Evolutionary conservation across 2,888 invertebrate species (phyloP).

Genomic region (Tromatobia lineatoria): DNA sequence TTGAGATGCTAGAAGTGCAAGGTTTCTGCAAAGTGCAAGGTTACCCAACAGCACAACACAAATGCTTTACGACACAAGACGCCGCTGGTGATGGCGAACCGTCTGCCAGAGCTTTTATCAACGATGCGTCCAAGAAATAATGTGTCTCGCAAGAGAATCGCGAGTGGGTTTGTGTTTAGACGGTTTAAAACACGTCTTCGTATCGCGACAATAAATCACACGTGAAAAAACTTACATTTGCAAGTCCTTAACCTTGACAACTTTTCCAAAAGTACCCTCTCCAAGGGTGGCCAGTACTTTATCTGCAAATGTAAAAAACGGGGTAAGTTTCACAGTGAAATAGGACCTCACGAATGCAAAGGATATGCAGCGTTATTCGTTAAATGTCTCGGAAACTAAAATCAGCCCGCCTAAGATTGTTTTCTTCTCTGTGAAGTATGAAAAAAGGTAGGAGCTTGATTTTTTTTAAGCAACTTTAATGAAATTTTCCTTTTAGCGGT

Average conservation of each 20-base stretch:
- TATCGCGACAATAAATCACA: constrained; percentile 33
- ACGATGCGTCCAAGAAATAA: constrained; percentile 51
- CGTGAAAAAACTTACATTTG: constrained; percentile 91
- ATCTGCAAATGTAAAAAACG: constrained; percentile 94
- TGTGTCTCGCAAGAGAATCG: constrained; percentile 36
- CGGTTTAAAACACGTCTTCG: background rate
- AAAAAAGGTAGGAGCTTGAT: background rate
- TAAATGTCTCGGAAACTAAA: background rate
- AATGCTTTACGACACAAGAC: constrained; percentile 44
- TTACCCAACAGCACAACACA: constrained; percentile 36
- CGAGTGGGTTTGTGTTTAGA: constrained; percentile 4
- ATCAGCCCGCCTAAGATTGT: background rate
- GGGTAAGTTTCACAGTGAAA: constrained; percentile 77
- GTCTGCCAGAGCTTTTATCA: constrained; percentile 55
- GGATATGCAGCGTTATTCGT: constrained; percentile 62
- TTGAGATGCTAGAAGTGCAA: constrained; percentile 12
- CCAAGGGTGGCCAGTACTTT: constrained; percentile 99
- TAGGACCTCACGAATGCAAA: constrained; percentile 77
- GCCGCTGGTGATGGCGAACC: constrained; percentile 5
- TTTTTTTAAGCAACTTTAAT: background rate
- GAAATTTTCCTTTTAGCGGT: background rate
- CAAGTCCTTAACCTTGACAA: constrained; percentile 99
- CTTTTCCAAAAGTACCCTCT: constrained; percentile 99
- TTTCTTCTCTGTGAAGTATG: background rate
- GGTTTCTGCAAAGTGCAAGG: constrained; percentile 39